Base-by-base conservation (phyloP, 2,797 vertebrate genomes). In the Bovichtus diacanthus region DNA sequence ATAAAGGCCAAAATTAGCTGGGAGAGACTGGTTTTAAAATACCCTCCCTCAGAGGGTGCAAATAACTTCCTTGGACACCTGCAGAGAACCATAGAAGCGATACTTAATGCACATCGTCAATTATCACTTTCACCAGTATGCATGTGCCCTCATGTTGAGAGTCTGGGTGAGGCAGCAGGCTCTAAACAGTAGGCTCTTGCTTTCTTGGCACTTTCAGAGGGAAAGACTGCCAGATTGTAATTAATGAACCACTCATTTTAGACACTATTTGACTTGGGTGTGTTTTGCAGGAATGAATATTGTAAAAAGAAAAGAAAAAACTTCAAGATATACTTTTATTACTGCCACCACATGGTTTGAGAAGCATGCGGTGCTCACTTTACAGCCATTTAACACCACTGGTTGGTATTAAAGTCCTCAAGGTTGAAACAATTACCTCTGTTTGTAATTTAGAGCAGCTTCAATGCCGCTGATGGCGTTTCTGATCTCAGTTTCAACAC, bases 361-460 rank as follows among this genome's bases (percentile, higher is more conserved):
- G 16, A 61, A 56, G 64, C 49, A 69, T 49, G 54, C 49, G 70
- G 77, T 10, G 65, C 72, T 74, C 76, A 23, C 34, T 83, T 88
- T 53, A 54, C 53, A 38, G 44, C 66, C 69, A 49, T 86, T 78
- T 56, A 83, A 66, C 60, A 38, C 66, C 43, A 23, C 56, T 38
- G 79, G 81, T 74, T 78, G 78, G 76, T 55, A 60, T 50, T 78
- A 64, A 88, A 86, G 47, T 47, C 78, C 69, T 69, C 31, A 56
- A 74, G 51, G 84, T n/a, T 69, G 70, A 83, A 76, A 78, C 69
- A 38, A 43, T 60, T 74, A 74, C 84, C 56, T 68, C 55, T 59
- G 69, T 60, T 72, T 81, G 74, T 77, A 70, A 84, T 81, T 85
- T 71, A 10, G 46, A 76, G 50, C 55, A 19, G 50, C 70, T 78